phyloP scores from a whole-genome alignment of 2,113 vertebrate genomes.

The Strix uralensis region DNA sequence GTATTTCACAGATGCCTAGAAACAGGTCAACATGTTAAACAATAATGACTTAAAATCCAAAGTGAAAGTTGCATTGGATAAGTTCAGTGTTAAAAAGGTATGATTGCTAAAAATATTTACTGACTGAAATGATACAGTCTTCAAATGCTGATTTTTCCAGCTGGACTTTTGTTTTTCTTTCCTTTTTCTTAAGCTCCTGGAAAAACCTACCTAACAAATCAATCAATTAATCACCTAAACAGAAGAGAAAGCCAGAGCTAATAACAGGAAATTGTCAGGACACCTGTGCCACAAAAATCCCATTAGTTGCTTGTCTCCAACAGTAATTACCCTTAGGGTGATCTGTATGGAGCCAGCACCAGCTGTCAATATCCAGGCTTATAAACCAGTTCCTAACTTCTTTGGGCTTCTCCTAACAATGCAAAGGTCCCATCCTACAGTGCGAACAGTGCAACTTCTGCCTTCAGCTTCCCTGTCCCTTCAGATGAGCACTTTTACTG shows the following conservation, averaged over 20 bases:
- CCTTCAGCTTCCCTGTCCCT: neutral
- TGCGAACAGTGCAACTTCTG: neutral
- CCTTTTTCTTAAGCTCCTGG: neutral
- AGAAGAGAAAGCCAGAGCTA: neutral
- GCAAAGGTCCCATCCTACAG: neutral
- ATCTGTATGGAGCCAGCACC: neutral
- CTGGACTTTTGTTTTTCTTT: neutral
- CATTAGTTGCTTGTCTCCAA: neutral
- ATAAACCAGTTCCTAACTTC: neutral
- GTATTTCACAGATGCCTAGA: slow-evolving; percentile 19
- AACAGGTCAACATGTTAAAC: slow-evolving; percentile 2
- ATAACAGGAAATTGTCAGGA: neutral
- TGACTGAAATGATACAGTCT: neutral
- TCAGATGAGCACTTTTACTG: neutral
- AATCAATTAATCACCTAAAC: neutral
- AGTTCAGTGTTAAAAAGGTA: neutral
- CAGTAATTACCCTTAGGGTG: neutral
- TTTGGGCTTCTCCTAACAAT: neutral
- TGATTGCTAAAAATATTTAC: neutral
- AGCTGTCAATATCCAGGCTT: neutral
- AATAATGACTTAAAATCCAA: neutral
- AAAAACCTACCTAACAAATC: neutral
- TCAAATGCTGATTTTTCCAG: neutral
- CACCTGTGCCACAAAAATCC: neutral
- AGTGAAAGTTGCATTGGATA: neutral